Base-by-base conservation (phyloP, 2,113 vertebrate genomes). In the Gallinago paraguaiae region DNA sequence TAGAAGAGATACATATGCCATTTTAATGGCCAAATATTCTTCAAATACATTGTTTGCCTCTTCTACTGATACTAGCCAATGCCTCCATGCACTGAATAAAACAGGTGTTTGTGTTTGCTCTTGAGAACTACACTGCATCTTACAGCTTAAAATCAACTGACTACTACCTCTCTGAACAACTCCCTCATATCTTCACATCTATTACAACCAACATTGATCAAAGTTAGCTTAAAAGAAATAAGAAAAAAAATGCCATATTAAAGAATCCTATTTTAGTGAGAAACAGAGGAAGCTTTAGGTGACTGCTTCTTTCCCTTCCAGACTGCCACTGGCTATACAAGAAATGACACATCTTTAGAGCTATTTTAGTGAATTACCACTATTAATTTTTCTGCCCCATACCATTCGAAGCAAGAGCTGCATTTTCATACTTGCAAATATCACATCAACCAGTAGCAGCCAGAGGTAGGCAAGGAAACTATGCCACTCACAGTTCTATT, bases 401-500 rank as follows among this genome's bases (percentile, higher is more conserved):
- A 31, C 10, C 9, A 56, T 11, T 23, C 35, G 41, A 72, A 45
- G 33, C 46, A 67, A 33, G 8, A 67, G 46, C 5, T 46, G 10
- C 20, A 33, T 56, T 92, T 81, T 56, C 9, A 33, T 31, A 33
- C 16, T 13, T 37, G 25, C n/a, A 48, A 70, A 37, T 27, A 20
- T 75, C 13, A 57, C 59, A 15, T 13, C 8, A 14, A 11, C 20
- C 12, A 0, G 1, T 14, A 39, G 37, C 3, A 75, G 12, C 11
- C 35, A 71, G 51, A 24, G 6, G 5, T 12, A 53, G 27, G 13
- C 31, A 65, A 72, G 31, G 19, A 60, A 88, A 60, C 19, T 10
- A 17, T 1, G 5, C 10, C 17, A 69, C 37, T 16, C 17, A 11
- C 16, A 78, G 37, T 11, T 51, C 43, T 16, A 35, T 35, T 57